Evolutionary conservation across 2,888 invertebrate genomes (phyloP).

Genomic region (Oscheius sp.): DNA sequence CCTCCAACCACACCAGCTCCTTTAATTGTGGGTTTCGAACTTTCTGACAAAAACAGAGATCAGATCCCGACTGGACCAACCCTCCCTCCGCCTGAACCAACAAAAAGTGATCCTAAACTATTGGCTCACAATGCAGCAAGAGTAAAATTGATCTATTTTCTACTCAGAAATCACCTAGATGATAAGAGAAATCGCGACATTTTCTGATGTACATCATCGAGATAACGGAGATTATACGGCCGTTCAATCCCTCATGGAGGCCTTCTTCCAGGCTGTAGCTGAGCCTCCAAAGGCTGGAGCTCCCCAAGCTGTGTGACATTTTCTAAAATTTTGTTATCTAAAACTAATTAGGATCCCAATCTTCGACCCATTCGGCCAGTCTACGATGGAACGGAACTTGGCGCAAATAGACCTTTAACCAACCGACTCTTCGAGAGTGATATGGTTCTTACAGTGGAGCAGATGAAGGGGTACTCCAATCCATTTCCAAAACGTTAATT

Average conservation of each 20-base stretch:
- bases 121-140: constrained; percentile 53
- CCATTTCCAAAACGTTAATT: too few species aligned
- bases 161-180: constrained; percentile 33
- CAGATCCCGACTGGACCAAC: constrained; percentile 16
- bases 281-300: constrained; percentile 33
- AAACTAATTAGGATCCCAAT: not conserved
- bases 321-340: not conserved
- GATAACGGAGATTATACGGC: constrained; percentile 47
- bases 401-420: constrained; percentile 62
- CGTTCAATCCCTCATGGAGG: constrained; percentile 60
- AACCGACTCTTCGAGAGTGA: constrained; percentile 67
- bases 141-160: constrained; percentile 25
- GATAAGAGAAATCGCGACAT: constrained; percentile 49
- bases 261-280: constrained; percentile 58
- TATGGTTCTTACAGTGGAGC: constrained; percentile 65
- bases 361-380: constrained; percentile 46
- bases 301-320: not conserved
- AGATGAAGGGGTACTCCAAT: constrained; percentile 47
- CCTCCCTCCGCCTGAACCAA: constrained; percentile 13
- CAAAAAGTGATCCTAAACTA: constrained; percentile 38
- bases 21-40: not conserved
- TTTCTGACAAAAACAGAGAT: not conserved
- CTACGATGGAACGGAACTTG: constrained; percentile 64
- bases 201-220: constrained; percentile 40
- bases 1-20: not conserved